Conservation (phyloP, 2,797 vertebrate species). For the Etheostoma perlongum region DNA sequence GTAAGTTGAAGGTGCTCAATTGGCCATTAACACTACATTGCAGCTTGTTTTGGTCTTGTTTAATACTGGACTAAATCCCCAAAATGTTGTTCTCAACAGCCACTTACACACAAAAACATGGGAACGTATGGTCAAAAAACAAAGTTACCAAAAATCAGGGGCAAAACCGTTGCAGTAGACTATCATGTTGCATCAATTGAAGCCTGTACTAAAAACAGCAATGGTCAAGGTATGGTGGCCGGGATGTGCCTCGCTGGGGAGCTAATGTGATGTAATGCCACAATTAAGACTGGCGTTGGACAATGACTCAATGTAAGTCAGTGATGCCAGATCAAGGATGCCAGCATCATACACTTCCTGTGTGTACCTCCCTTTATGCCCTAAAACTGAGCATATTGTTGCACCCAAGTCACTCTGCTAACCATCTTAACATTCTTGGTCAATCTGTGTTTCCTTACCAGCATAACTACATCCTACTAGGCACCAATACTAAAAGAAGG, state of each 20-base stretch:
- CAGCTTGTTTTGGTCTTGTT: too few relatives aligned
- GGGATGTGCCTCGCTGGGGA: neutral
- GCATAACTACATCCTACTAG: neutral
- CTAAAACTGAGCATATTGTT: neutral
- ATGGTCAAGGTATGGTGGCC: neutral
- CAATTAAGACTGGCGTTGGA: too few relatives aligned
- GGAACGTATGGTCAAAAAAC: too few relatives aligned
- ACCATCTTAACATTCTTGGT: neutral
- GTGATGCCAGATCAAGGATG: neutral
- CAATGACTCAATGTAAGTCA: too few relatives aligned
- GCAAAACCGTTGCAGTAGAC: neutral
- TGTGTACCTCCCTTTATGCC: neutral
- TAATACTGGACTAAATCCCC: too few relatives aligned
- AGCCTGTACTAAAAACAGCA: neutral
- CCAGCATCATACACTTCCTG: neutral
- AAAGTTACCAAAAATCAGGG: too few relatives aligned
- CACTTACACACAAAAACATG: too few relatives aligned
- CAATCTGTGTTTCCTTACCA: neutral
- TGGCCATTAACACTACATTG: too few relatives aligned
- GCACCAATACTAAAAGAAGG: neutral
- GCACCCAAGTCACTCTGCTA: neutral
- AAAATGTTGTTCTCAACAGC: too few relatives aligned
- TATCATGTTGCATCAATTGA: neutral
- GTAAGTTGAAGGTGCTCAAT: too few relatives aligned
- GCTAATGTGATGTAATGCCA: neutral